phyloP scores from a whole-genome alignment of 2,888 invertebrate species.

The Ptychoptera contaminata region DNA sequence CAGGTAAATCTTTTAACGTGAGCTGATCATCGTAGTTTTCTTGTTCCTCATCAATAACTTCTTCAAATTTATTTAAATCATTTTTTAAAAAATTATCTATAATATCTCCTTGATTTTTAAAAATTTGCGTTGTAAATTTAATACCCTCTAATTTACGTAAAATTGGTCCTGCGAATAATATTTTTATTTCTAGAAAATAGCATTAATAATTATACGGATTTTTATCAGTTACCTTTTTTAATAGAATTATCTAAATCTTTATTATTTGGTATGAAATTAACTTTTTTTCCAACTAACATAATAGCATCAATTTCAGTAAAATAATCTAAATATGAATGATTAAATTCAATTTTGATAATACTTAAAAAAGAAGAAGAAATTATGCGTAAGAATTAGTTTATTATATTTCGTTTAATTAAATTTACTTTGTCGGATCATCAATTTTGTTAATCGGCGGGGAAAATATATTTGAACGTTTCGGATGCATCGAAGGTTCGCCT shows the following conservation, averaged over 20 bases:
- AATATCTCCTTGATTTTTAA: slow-evolving; percentile 19
- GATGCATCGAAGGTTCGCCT: slow-evolving; percentile 46
- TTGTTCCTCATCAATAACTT: slow-evolving; percentile 11
- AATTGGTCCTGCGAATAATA: slow-evolving; percentile 25
- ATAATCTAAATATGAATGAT: slow-evolving; percentile 63
- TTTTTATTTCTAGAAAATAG: too few relatives aligned
- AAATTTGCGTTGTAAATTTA: slow-evolving; percentile 23
- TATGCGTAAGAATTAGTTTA: slow-evolving; percentile 5
- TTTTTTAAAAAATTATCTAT: slow-evolving; percentile 25
- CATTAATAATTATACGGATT: neutral
- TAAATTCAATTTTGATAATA: slow-evolving; percentile 69
- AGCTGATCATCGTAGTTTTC: slow-evolving; percentile 5
- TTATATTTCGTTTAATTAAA: too few relatives aligned
- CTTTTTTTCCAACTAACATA: slow-evolving; percentile 49
- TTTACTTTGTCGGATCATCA: slow-evolving; percentile 38
- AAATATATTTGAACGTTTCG: slow-evolving; percentile 52
- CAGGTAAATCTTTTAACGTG: slow-evolving; percentile 28
- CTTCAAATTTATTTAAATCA: slow-evolving; percentile 24
- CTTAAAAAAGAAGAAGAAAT: slow-evolving; percentile 35
- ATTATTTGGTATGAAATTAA: slow-evolving; percentile 11
- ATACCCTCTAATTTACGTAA: slow-evolving; percentile 25
- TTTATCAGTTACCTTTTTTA: slow-evolving; percentile 14
- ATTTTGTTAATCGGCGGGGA: slow-evolving; percentile 50
- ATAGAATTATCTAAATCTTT: neutral
- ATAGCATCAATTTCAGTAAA: slow-evolving; percentile 83